Conservation (phyloP, 2,797 vertebrate species). For the Cirrhinus mrigala region DNA sequence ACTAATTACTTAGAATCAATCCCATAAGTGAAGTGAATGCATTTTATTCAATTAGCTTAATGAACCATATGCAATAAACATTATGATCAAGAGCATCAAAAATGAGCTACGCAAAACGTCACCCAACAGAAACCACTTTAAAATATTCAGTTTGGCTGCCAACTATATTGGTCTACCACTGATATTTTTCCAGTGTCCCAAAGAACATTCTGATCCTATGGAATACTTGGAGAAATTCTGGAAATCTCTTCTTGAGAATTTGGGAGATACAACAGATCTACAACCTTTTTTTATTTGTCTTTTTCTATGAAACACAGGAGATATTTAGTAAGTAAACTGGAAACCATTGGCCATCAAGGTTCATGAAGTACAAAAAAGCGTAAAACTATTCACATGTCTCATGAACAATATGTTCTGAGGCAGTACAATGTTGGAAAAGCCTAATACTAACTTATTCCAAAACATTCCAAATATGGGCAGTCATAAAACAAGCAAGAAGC, state of each 20-base stretch:
- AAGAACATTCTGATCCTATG: background rate
- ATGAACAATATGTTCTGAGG: background rate
- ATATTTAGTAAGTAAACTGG: background rate
- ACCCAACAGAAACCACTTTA: conserved; percentile 18
- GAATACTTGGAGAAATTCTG: background rate
- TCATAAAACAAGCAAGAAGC: background rate
- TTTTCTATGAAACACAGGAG: background rate
- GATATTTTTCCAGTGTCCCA: background rate
- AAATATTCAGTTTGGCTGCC: conserved; percentile 21
- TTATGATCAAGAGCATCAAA: conserved; percentile 27
- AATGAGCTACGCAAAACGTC: background rate
- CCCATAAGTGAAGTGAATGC: conserved; percentile 39
- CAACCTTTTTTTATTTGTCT: background rate
- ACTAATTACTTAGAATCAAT: conserved; percentile 46
- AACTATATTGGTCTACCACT: conserved; percentile 18
- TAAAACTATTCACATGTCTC: background rate
- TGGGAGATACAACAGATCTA: no score
- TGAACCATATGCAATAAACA: conserved; percentile 43
- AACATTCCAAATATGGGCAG: background rate
- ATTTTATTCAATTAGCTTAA: conserved; percentile 48
- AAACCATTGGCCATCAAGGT: background rate
- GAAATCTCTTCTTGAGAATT: background rate
- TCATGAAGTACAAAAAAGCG: background rate
- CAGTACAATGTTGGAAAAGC: background rate
- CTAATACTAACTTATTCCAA: background rate